Percentiles rank a stretch among this genome's conserved stretches.
Conservation (phyloP, 2,113 vertebrate species). For the Megaceryle torquata region DNA sequence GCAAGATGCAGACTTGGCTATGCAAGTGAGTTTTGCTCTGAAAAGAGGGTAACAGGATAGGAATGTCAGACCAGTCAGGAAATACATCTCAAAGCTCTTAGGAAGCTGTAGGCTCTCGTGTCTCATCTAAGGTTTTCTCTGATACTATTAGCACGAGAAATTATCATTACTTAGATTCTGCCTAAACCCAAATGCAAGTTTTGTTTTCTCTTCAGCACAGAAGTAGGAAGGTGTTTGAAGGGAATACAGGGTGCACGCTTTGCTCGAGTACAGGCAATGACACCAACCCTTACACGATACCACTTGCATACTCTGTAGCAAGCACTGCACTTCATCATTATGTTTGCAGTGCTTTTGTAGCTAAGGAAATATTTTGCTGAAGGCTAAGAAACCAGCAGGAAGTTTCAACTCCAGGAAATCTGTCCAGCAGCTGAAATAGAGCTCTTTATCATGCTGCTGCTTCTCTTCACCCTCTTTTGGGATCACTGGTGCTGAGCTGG, state of each 20-base stretch:
- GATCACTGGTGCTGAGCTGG: not conserved
- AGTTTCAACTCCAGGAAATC: not conserved
- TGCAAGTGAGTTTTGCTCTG: not conserved
- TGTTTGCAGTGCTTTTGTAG: not conserved
- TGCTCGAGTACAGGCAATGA: not conserved
- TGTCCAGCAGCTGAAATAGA: not conserved
- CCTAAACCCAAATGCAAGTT: not conserved
- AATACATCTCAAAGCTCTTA: not conserved
- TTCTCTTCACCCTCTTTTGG: constrained; percentile 17
- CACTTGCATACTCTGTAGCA: not conserved
- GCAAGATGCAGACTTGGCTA: not conserved
- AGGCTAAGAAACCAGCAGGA: not conserved
- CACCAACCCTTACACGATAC: not conserved
- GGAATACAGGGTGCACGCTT: not conserved
- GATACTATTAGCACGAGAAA: not conserved
- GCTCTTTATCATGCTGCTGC: not conserved
- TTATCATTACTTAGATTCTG: not conserved
- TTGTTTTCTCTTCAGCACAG: not conserved
- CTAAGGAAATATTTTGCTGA: constrained; percentile 1
- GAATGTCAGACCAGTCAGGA: not conserved
- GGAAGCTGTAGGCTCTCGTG: not conserved
- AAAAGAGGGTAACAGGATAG: not conserved
- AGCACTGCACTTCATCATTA: not conserved
- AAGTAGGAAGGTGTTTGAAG: not conserved
- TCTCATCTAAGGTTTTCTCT: not conserved